Evolutionary conservation across 1,140 invertebrate species (phyloP), one percentile per base, ranked within the genome.

Genomic region (Cydia splendana): DNA sequence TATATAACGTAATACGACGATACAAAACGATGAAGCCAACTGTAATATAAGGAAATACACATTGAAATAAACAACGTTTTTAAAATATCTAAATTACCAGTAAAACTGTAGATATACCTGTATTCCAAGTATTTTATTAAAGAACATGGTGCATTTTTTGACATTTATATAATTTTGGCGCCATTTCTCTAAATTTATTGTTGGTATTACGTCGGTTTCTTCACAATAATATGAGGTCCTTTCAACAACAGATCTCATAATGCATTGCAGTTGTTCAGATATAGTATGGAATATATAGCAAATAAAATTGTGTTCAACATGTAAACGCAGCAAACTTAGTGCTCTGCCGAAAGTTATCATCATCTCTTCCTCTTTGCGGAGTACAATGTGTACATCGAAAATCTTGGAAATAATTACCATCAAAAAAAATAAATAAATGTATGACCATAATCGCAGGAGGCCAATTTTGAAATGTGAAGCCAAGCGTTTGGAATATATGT

Each of bases 181-280:
- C 53, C 53, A 57, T 57, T 57, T 57, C 15, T 57, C n/a, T 57
- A 57, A 18, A 57, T 18, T 9, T 6, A 57, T 57, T 57, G 13
- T 9, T 57, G 20, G 53, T 51, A 51, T 57, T 57, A 18, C n/a
- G n/a, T 57, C 4, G n/a, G 13, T 57, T 7, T 57, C 18, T 18
- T 9, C n/a, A 57, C 15, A 18, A 57, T 57, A 18, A 57, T 57
- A 18, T 9, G 53, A 57, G 2, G 4, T 57, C 2, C 53, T 57
- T 18, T 7, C 6, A 57, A 57, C 6, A 57, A 57, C n/a, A 6
- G 53, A 57, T 7, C 53, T 5, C 7, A 15, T 57, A 20, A 57
- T 57, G n/a, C 53, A 57, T 20, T 57, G 15, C 15, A 57, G n/a
- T 57, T 57, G 53, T 57, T 57, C 53, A n/a, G 53, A 57, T 57